Evolutionary conservation across 2,888 invertebrate genomes (phyloP), one percentile per base, ranked within the genome.

Genomic region (Ditula angustiorana): DNA sequence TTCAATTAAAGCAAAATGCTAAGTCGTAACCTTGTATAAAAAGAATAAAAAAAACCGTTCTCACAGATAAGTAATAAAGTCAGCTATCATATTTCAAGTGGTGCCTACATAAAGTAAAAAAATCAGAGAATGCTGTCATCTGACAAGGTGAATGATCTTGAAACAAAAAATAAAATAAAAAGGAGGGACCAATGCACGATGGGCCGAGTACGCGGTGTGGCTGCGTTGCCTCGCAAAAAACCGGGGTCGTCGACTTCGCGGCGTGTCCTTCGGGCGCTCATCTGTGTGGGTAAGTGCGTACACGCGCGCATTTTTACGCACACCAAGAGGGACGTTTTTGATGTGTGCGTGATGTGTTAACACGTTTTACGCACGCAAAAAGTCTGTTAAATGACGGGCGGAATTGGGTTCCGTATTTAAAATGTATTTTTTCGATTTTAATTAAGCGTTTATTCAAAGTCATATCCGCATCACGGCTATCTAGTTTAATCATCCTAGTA

Each of bases 141-240:
- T 53, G 53, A 53, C 35, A 53, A 53, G 57, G 63, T 63, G 57
- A 63, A 63, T 50, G 63, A 66, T 61, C 66, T 60, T 61, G 44
- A 57, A 26, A 50, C 55, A 58, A 55, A 59, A 58, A 69, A 74
- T n/a, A 75, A 62, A 71, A 72, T 71, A 71, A 77, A 77, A 80
- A 75, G 70, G 83, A 88, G 77, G 85, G 87, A 86, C 90, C 92
- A 92, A 91, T 89, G 85, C 84, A 83, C 87, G 86, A 75, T 74
- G 87, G 73, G 74, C 74, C 80, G 81, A 89, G 82, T 89, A 83
- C 82, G 81, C 85, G 83, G 88, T 85, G 87, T 85, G 83, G 74
- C 82, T 81, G 83, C 79, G 87, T 86, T 83, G 72, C 72, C 82
- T 84, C 83, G 91, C 88, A 91, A 92, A 92, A 92, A 92, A 91